phyloP scores from a whole-genome alignment of 2,113 vertebrate species.

The Campylomormyrus tamandua region DNA sequence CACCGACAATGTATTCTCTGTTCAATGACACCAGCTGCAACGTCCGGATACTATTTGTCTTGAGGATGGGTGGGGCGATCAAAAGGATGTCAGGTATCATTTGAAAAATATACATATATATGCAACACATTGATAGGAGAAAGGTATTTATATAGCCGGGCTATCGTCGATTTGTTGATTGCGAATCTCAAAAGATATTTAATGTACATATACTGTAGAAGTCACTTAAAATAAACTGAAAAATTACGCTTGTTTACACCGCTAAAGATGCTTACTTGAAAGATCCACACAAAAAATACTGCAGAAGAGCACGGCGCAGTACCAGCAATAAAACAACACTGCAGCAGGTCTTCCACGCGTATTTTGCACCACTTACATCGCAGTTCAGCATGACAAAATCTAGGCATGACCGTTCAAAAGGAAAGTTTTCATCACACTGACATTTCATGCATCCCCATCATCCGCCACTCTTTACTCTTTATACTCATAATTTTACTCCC shows the following conservation, averaged over 20 bases:
- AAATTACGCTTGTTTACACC: neutral
- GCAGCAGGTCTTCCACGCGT: neutral
- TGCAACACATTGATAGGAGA: neutral
- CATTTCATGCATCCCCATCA: neutral
- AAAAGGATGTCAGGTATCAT: conserved; percentile 7
- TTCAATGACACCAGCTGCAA: neutral
- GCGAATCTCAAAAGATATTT: neutral
- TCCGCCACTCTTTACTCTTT: neutral
- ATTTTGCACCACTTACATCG: neutral
- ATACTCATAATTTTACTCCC: neutral
- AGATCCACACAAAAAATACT: neutral
- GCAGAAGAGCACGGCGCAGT: neutral
- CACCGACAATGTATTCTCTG: neutral
- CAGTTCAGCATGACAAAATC: neutral
- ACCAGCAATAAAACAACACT: neutral
- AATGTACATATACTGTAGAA: neutral
- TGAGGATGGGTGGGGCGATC: conserved; percentile 11
- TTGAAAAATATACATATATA: neutral
- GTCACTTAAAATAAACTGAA: neutral
- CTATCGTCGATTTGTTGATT: neutral
- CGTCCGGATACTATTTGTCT: neutral
- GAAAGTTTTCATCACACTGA: neutral
- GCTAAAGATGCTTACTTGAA: neutral
- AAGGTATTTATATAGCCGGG: neutral
- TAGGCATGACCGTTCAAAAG: neutral